Conservation (phyloP, 2,888 invertebrate species). For the Anoplius nigerrimus region DNA sequence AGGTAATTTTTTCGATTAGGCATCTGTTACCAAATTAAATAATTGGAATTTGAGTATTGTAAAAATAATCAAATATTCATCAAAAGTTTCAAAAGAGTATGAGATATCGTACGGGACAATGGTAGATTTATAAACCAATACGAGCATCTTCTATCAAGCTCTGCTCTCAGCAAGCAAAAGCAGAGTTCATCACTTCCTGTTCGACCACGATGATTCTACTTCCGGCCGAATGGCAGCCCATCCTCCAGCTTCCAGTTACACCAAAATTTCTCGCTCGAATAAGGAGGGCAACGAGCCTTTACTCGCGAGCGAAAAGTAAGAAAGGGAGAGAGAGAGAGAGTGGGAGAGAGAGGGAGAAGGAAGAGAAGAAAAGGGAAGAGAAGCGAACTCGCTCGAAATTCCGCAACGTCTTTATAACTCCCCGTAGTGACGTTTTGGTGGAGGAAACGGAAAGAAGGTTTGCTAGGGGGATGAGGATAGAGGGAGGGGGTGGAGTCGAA, state of each 20-base stretch:
- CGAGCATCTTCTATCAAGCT: too few species aligned
- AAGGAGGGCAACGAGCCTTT: neutral
- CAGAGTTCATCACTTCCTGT: too few species aligned
- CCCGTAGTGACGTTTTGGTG: constrained; percentile 37
- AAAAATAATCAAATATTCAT: too few species aligned
- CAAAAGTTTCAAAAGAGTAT: too few species aligned
- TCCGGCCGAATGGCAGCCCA: too few species aligned
- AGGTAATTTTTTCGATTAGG: too few species aligned
- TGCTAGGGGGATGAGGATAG: constrained; percentile 6
- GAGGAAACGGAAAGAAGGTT: constrained; percentile 5
- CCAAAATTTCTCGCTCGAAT: neutral
- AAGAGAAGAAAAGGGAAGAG: neutral
- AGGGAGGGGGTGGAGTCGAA: constrained; percentile 28
- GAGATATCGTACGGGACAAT: too few species aligned
- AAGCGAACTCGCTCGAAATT: constrained; percentile 30
- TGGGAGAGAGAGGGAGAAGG: neutral
- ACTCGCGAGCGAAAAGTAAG: neutral
- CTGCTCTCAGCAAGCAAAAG: too few species aligned
- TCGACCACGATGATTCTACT: too few species aligned
- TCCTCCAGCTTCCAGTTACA: neutral
- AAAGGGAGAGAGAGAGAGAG: neutral
- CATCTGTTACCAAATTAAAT: too few species aligned
- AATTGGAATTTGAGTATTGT: too few species aligned
- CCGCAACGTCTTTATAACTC: constrained; percentile 47
- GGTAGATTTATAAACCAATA: too few species aligned